Evolutionary conservation across 2,113 vertebrate genomes (phyloP).

Genomic region (Lepus americanus): DNA sequence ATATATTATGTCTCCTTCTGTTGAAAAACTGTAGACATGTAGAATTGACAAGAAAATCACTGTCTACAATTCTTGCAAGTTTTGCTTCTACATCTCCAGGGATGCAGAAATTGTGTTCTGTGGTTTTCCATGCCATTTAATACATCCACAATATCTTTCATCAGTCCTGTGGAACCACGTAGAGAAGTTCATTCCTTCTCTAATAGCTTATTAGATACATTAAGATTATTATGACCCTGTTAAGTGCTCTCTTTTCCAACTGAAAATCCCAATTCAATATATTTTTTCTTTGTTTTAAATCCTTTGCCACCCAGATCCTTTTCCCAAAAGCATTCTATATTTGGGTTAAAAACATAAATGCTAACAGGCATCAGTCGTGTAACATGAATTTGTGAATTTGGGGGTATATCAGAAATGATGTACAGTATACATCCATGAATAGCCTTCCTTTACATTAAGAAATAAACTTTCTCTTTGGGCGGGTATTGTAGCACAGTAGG

Average conservation of each 20-base stretch:
- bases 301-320: neutral
- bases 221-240: neutral
- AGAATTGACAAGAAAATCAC: neutral
- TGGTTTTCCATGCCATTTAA: neutral
- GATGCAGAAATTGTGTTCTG: neutral
- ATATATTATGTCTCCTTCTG: neutral
- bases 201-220: neutral
- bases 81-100: neutral
- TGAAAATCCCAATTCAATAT: neutral
- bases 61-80: neutral
- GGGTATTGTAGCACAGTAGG: too few relatives aligned
- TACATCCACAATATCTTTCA: neutral
- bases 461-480: neutral
- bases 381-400: neutral
- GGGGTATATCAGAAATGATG: neutral
- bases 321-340: neutral
- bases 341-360: neutral
- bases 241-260: neutral
- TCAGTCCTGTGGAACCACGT: neutral
- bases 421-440: neutral
- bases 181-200: neutral
- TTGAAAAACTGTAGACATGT: neutral
- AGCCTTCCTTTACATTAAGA: neutral
- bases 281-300: constrained; percentile 23
- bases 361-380: neutral